Evolutionary conservation across 1,140 invertebrate species (phyloP).

Genomic region (Zaprionus lachaisei): DNA sequence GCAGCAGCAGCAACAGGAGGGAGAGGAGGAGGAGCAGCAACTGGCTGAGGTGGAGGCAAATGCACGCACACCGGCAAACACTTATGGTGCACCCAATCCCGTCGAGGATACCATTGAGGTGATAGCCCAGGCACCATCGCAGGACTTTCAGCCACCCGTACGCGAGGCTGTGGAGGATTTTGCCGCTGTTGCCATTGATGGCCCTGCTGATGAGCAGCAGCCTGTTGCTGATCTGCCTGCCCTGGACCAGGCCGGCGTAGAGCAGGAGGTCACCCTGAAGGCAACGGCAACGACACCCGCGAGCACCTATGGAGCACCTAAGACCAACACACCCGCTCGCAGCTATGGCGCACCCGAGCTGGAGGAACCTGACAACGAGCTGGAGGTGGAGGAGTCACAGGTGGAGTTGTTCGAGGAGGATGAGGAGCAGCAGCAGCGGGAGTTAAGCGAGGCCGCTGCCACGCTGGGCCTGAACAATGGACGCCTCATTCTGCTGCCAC

Average conservation of each 20-base stretch:
- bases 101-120: slow-evolving; percentile 62
- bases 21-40: slow-evolving; percentile 22
- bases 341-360: slow-evolving; percentile 65
- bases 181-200: slow-evolving; percentile 55
- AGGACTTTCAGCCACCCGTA: slow-evolving; percentile 78
- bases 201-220: slow-evolving; percentile 61
- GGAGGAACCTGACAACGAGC: slow-evolving; percentile 59
- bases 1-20: slow-evolving; percentile 40
- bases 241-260: slow-evolving; percentile 46
- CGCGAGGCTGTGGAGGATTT: slow-evolving; percentile 74
- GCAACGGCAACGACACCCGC: slow-evolving; percentile 45
- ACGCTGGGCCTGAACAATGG: slow-evolving; percentile 55
- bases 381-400: slow-evolving; percentile 68
- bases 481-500: slow-evolving; percentile 63
- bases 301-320: slow-evolving; percentile 61
- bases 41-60: slow-evolving; percentile 50
- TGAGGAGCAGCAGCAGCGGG: slow-evolving; percentile 27
- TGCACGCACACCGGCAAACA: slow-evolving; percentile 65
- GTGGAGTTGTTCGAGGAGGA: slow-evolving; percentile 64
- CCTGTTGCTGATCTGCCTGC: slow-evolving; percentile 83
- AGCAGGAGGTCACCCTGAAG: slow-evolving; percentile 32
- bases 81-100: slow-evolving; percentile 58
- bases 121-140: slow-evolving; percentile 61
- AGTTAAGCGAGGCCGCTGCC: slow-evolving; percentile 18
- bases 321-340: slow-evolving; percentile 32